These are phyloP conservation scores for Balearica regulorum DNA, from an alignment of 2,797 vertebrate species.

Conservation along the genomic window DNA sequence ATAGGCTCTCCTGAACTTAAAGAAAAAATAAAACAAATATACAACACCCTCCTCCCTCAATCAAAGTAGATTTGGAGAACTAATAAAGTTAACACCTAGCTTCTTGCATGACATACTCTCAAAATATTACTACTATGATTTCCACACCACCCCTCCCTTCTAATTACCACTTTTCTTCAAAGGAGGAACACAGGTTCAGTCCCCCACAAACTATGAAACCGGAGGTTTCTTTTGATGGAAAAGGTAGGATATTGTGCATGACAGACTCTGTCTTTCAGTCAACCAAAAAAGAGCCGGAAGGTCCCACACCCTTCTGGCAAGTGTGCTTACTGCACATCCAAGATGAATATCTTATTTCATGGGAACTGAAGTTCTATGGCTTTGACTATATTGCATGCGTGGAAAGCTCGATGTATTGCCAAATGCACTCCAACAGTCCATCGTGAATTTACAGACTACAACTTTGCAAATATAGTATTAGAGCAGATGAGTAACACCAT, in stretches of 20 bases:
- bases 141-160: background rate
- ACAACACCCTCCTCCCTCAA: accelerated
- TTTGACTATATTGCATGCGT: background rate
- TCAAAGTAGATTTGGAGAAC: background rate
- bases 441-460: background rate
- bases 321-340: slow-evolving; percentile 26
- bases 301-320: slow-evolving; percentile 66
- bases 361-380: slow-evolving; percentile 39
- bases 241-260: background rate
- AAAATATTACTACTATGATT: background rate
- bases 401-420: slow-evolving; percentile 48
- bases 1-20: background rate
- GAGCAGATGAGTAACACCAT: background rate
- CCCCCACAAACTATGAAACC: background rate
- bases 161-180: background rate
- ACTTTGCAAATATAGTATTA: background rate
- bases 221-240: slow-evolving; percentile 11
- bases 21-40: background rate
- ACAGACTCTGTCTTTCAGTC: slow-evolving; percentile 19
- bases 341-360: slow-evolving; percentile 54
- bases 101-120: background rate
- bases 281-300: slow-evolving; percentile 6
- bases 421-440: background rate
- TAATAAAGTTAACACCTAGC: background rate
- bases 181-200: background rate